phyloP scores from a whole-genome alignment of 2,888 invertebrate genomes.

The Pterostichus madidus region DNA sequence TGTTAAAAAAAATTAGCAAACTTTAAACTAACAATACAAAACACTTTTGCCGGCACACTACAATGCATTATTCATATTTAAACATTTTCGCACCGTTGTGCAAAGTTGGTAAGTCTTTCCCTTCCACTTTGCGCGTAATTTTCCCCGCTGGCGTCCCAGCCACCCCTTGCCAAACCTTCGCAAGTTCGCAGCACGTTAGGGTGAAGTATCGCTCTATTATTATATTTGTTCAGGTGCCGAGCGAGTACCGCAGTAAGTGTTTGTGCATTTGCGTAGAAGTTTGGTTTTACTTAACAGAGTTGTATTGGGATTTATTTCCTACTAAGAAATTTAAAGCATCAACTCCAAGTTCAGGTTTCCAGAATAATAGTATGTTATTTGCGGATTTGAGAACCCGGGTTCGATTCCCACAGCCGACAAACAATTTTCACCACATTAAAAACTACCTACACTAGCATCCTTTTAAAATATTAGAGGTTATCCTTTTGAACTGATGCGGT shows the following conservation, averaged over 20 bases:
- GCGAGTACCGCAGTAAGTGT: conserved; percentile 31
- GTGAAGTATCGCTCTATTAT: conserved; percentile 58
- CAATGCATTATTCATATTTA: conserved; percentile 51
- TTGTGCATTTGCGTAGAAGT: conserved; percentile 27
- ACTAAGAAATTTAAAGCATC: too few species aligned
- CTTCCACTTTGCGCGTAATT: conserved; percentile 51
- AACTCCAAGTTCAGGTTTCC: too few species aligned
- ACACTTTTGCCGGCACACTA: conserved; percentile 27
- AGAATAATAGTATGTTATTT: too few species aligned
- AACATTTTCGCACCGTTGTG: conserved; percentile 34
- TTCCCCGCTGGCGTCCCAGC: neutral
- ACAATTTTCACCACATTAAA: too few species aligned
- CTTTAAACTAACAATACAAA: conserved; percentile 42
- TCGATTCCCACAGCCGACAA: too few species aligned
- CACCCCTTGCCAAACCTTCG: neutral
- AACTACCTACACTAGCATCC: too few species aligned
- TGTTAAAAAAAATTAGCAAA: conserved; percentile 46
- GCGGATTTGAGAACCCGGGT: too few species aligned
- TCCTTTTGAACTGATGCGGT: too few species aligned
- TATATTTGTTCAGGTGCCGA: conserved; percentile 55
- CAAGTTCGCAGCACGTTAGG: neutral
- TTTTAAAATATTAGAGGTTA: too few species aligned
- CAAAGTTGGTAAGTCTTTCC: conserved; percentile 33
- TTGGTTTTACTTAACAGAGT: neutral
- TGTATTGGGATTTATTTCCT: too few species aligned